A percentile compares a stretch with the other conserved stretches of the same genome.
Conservation (phyloP, 2,888 invertebrate genomes). For the Amphipoea lucens region DNA sequence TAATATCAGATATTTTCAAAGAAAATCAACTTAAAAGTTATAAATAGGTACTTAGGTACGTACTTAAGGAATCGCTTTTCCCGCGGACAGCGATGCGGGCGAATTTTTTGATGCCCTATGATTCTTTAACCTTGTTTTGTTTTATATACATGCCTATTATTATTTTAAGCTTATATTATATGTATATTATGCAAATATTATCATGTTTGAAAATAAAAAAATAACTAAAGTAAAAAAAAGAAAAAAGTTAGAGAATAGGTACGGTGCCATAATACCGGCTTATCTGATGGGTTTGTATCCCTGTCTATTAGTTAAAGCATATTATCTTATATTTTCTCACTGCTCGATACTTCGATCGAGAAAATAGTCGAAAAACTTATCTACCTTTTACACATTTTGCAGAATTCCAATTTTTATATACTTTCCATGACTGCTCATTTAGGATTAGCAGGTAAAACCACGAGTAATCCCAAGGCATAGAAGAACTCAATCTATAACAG, state of each 20-base stretch:
- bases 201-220: too few species aligned
- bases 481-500: conserved; percentile 2
- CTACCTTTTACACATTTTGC: neutral
- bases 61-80: too few species aligned
- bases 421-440: neutral
- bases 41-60: neutral
- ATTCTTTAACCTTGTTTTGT: too few species aligned
- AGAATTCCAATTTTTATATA: neutral
- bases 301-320: neutral
- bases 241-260: neutral
- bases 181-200: too few species aligned
- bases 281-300: neutral
- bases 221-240: too few species aligned
- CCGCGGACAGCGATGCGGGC: too few species aligned
- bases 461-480: neutral
- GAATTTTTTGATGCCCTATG: too few species aligned
- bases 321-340: neutral
- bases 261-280: neutral
- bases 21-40: neutral
- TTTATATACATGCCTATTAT: too few species aligned
- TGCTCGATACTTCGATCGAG: neutral
- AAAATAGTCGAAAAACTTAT: neutral
- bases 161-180: too few species aligned
- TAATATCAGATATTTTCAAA: neutral
- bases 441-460: neutral